These are phyloP conservation scores for Acleris sparsana DNA, from an alignment of 2,888 invertebrate genomes.

Conservation along the genomic window DNA sequence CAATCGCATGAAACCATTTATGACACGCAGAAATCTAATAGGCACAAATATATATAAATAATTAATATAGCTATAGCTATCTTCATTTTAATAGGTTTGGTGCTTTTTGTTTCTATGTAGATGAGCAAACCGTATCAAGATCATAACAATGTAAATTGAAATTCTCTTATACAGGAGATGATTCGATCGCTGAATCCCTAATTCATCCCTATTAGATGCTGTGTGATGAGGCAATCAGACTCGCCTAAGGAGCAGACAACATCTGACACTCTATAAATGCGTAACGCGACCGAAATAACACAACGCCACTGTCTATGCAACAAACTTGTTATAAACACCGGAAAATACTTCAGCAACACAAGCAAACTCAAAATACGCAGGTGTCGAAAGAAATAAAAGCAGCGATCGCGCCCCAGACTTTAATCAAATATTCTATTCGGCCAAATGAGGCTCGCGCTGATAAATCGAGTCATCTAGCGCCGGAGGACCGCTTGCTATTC, in stretches of 20 bases:
- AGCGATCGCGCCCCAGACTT: conserved; percentile 51
- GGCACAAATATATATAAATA: no score
- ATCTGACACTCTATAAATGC: conserved; percentile 19
- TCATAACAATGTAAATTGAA: no score
- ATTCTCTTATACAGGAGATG: conserved; percentile 44
- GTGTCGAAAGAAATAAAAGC: conserved; percentile 52
- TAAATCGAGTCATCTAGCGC: conserved; percentile 63
- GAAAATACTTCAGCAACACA: conserved; percentile 28
- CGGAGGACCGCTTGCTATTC: conserved; percentile 46
- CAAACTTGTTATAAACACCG: conserved; percentile 12
- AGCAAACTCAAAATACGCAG: conserved; percentile 19
- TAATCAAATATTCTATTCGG: conserved; percentile 64
- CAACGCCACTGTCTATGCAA: conserved; percentile 33
- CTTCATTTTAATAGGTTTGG: no score
- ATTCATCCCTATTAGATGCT: conserved; percentile 32
- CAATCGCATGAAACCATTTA: no score
- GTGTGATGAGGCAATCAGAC: conserved; percentile 24
- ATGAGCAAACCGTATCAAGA: no score
- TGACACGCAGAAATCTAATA: no score
- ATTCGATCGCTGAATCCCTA: conserved; percentile 22
- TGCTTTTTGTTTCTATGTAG: no score
- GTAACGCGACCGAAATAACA: conserved; percentile 21
- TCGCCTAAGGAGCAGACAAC: conserved; percentile 35
- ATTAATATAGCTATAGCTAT: no score
- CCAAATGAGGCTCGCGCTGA: conserved; percentile 61